A percentile compares a stretch with the other conserved stretches of the same genome.
Conservation (phyloP, 2,888 invertebrate species). For the Pseudococcus viburni region DNA sequence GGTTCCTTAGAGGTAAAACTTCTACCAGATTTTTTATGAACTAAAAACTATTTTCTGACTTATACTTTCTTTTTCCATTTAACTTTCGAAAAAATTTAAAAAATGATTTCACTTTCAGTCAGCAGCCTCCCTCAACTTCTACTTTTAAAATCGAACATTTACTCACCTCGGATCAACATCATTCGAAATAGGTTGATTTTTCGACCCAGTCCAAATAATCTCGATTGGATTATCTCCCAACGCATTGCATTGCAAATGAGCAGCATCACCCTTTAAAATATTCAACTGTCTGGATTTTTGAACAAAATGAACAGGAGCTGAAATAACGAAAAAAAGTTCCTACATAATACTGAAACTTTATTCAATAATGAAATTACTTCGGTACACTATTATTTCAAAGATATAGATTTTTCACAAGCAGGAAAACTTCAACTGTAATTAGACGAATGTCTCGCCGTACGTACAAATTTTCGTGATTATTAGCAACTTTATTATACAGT, state of each 20-base stretch:
- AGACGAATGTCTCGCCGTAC: background rate
- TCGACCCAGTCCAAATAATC: conserved; percentile 83
- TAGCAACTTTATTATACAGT: background rate
- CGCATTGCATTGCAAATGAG: conserved; percentile 88
- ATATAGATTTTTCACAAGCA: background rate
- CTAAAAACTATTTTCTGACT: too few relatives aligned
- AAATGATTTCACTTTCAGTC: too few relatives aligned
- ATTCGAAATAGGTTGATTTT: conserved; percentile 82
- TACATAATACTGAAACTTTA: too few relatives aligned
- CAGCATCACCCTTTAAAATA: conserved; percentile 86
- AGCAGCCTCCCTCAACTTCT: too few relatives aligned
- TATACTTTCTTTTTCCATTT: too few relatives aligned
- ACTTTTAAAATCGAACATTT: background rate
- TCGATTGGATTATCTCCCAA: conserved; percentile 90
- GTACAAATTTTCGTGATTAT: background rate
- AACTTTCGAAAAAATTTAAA: too few relatives aligned
- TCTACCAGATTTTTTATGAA: too few relatives aligned
- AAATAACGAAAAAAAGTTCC: conserved; percentile 66
- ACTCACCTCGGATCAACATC: conserved; percentile 79
- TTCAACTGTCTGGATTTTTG: conserved; percentile 87
- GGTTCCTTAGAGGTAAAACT: too few relatives aligned
- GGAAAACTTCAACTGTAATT: background rate
- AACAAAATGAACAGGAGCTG: conserved; percentile 88
- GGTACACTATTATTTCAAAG: background rate
- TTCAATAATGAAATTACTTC: too few relatives aligned